Evolutionary conservation across 2,113 vertebrate genomes (phyloP), one percentile per base, ranked within the genome.

Genomic region (Hypanus sabinus): DNA sequence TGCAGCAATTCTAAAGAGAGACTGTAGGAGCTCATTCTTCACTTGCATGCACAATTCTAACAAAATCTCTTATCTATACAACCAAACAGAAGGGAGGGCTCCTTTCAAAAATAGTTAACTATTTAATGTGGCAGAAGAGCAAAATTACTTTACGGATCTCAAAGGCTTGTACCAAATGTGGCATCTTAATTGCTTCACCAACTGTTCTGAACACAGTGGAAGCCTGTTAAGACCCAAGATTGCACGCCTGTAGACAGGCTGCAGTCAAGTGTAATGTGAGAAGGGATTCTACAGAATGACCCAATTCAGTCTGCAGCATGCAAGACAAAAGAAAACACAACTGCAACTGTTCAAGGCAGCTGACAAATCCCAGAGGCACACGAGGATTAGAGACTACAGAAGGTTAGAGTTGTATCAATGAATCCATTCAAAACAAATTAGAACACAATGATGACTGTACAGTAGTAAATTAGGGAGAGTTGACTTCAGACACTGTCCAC

Each of bases 321-420:
- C 38, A 55, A 24, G 68, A 24, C 70, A 90, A n/a, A 33, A 68
- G 60, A 30, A 18, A n/a, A 22, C 22, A 8, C 36, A 73, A 73
- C 38, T 73, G 91, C 71, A 71, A 27, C 20, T 73, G 70, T 55
- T 38, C 91, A 93, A 73, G 38, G 91, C 91, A 93, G 91, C 70
- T 93, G 91, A 30, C 68, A 55, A 30, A 30, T 38, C 38, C 70
- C 24, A 93, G 70, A 46, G 68, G 68, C 24, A 3, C 38, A 27
- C 0, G 36, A 22, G 38, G 91, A 93, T 93, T 75, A 93, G 70
- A 73, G 68, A 92, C 91, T 30, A 27, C 91, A 46, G n/a, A 55
- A 14, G 55, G 70, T 75, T 93, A 46, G 24, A 46, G 70, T 36
- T 73, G 22, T 55, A 73, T 93, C 68, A 93, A 93, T 93, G 91